Percentiles rank a stretch among this genome's conserved stretches.
phyloP scores from a whole-genome alignment of 2,888 invertebrate genomes.

The Lochmaea crataegi region DNA sequence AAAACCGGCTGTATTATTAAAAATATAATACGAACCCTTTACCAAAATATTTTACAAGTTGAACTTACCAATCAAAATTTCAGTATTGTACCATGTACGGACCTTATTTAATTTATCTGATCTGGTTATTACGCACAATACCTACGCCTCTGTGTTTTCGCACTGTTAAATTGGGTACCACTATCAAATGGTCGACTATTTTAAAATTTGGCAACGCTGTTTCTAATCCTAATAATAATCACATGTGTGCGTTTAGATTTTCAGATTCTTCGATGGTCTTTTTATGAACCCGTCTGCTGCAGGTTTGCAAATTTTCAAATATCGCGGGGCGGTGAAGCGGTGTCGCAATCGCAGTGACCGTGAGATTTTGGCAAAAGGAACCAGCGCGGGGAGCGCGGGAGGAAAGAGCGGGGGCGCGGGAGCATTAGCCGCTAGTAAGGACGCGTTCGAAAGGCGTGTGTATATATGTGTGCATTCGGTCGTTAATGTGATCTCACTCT shows the following conservation, averaged over 20 bases:
- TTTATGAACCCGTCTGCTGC: constrained; percentile 42
- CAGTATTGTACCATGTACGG: too few species aligned
- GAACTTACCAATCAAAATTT: neutral
- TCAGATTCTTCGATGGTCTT: constrained; percentile 23
- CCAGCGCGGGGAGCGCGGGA: constrained; percentile 47
- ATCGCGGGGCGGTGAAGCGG: constrained; percentile 45
- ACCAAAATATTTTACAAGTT: too few species aligned
- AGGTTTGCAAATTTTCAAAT: constrained; percentile 58
- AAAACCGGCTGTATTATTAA: too few species aligned
- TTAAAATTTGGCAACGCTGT: constrained; percentile 35
- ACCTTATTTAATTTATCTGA: too few species aligned
- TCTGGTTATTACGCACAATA: neutral
- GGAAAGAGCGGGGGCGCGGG: constrained; percentile 68
- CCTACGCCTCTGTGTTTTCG: neutral
- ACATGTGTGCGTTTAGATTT: constrained; percentile 42
- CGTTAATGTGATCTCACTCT: constrained; percentile 43
- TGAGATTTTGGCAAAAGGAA: constrained; percentile 42
- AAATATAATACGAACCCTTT: too few species aligned
- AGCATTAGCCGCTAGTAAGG: constrained; percentile 75
- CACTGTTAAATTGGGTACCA: neutral
- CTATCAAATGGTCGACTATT: neutral
- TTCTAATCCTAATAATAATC: constrained; percentile 32
- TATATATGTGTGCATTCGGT: constrained; percentile 47
- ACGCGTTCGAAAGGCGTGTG: constrained; percentile 60
- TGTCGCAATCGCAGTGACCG: constrained; percentile 47